These are phyloP conservation scores for Styela plicata DNA, from an alignment of 23 tunicate genomes.

Conservation along the genomic window DNA sequence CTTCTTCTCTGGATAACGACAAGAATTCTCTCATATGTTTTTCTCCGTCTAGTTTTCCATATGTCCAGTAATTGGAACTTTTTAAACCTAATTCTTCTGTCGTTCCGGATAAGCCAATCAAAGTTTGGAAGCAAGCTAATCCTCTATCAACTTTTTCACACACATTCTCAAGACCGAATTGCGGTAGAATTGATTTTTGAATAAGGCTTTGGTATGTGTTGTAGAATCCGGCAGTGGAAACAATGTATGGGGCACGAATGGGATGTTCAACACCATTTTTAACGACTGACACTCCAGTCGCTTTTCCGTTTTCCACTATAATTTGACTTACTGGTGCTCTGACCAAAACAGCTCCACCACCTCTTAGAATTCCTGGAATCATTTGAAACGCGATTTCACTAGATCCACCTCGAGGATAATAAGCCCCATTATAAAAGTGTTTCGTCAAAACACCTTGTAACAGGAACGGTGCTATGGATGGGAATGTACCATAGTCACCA, in stretches of 20 bases:
- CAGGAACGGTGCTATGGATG: slow-evolving; percentile 42
- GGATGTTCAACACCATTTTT: background rate
- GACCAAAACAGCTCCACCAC: slow-evolving; percentile 66
- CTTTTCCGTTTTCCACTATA: slow-evolving; percentile 41
- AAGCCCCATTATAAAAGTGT: slow-evolving; percentile 72
- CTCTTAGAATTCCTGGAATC: slow-evolving; percentile 70
- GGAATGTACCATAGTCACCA: slow-evolving; percentile 83
- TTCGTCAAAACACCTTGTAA: slow-evolving; percentile 79
- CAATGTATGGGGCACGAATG: slow-evolving; percentile 39
- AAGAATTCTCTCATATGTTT: slow-evolving; percentile 32
- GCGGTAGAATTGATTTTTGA: slow-evolving; percentile 12
- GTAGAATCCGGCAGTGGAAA: slow-evolving; percentile 74
- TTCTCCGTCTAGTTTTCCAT: slow-evolving; percentile 30
- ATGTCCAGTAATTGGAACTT: slow-evolving; percentile 66
- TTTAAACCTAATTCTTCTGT: slow-evolving; percentile 44
- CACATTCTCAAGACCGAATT: slow-evolving; percentile 19
- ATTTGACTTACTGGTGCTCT: slow-evolving; percentile 54
- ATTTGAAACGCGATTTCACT: slow-evolving; percentile 85
- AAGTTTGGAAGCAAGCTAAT: slow-evolving; percentile 55
- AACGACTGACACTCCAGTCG: background rate
- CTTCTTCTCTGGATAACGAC: slow-evolving; percentile 53
- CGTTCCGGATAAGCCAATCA: slow-evolving; percentile 80
- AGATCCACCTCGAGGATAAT: slow-evolving; percentile 79
- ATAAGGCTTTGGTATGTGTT: slow-evolving; percentile 62
- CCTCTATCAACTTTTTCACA: slow-evolving; percentile 6